Percentiles rank a stretch among this genome's conserved stretches.
Evolutionary conservation across 2,888 invertebrate species (phyloP).

Genomic region (Acronicta leporina): DNA sequence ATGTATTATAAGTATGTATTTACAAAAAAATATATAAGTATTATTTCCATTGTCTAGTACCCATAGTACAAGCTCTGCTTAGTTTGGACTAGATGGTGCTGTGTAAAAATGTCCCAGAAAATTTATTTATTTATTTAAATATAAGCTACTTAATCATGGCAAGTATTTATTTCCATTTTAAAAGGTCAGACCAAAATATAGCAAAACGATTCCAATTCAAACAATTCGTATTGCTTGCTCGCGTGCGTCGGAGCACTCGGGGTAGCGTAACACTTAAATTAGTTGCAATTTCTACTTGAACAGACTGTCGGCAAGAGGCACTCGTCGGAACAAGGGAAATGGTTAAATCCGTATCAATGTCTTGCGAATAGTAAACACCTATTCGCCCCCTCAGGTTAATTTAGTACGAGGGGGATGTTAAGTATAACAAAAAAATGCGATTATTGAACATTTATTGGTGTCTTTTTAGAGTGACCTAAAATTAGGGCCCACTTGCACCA

Average conservation of each 20-base stretch:
- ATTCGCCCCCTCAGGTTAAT: conserved; percentile 54
- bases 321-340: conserved; percentile 80
- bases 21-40: too few relatives aligned
- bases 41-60: too few relatives aligned
- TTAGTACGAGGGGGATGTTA: conserved; percentile 39
- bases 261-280: conserved; percentile 86
- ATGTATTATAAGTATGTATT: too few relatives aligned
- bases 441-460: conserved; percentile 40
- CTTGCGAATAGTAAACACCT: conserved; percentile 61
- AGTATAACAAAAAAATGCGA: conserved; percentile 33
- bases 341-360: conserved; percentile 78
- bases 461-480: too few relatives aligned
- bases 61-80: too few relatives aligned
- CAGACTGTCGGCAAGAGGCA: conserved; percentile 76
- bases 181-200: conserved; percentile 35
- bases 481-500: too few relatives aligned
- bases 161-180: neutral
- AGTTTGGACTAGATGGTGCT: too few relatives aligned
- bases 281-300: conserved; percentile 87
- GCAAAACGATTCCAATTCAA: conserved; percentile 51
- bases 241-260: conserved; percentile 82
- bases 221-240: conserved; percentile 78
- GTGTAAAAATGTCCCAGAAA: too few relatives aligned
- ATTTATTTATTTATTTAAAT: too few relatives aligned
- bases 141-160: too few relatives aligned